Evolutionary conservation across 1,140 invertebrate species (phyloP).

Genomic region (Ooceraea biroi): DNA sequence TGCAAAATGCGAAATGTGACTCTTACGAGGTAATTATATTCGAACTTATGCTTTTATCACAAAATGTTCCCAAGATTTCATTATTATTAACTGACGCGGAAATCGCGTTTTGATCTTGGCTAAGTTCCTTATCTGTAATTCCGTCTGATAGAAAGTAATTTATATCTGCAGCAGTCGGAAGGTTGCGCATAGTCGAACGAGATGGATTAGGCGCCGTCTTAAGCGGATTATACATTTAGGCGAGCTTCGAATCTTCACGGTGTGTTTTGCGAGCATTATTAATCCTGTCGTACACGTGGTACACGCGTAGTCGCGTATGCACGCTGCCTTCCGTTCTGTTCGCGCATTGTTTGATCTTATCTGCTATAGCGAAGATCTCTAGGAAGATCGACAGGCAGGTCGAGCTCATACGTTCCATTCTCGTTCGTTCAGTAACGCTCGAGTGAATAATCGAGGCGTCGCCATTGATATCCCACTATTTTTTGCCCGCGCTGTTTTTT

Average conservation of each 20-base stretch:
- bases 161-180: background rate
- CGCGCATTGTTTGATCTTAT: background rate
- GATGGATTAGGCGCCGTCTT: slow-evolving; percentile 19
- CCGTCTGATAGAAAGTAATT: background rate
- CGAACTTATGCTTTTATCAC: background rate
- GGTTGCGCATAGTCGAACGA: background rate
- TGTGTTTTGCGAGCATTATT: slow-evolving; percentile 6
- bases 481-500: slow-evolving; percentile 29
- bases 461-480: slow-evolving; percentile 49
- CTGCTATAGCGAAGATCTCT: slow-evolving; percentile 5
- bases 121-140: background rate
- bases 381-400: background rate
- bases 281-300: background rate
- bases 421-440: slow-evolving; percentile 5
- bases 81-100: background rate
- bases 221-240: slow-evolving; percentile 19
- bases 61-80: slow-evolving; percentile 9
- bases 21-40: background rate
- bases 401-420: slow-evolving; percentile 2
- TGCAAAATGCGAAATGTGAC: too few species aligned
- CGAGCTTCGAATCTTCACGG: slow-evolving; percentile 6
- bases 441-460: slow-evolving; percentile 48
- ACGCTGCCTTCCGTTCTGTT: background rate
- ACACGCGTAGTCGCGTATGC: background rate
- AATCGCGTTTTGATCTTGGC: background rate